Conservation (phyloP, 2,113 vertebrate species). For the Lynx canadensis region DNA sequence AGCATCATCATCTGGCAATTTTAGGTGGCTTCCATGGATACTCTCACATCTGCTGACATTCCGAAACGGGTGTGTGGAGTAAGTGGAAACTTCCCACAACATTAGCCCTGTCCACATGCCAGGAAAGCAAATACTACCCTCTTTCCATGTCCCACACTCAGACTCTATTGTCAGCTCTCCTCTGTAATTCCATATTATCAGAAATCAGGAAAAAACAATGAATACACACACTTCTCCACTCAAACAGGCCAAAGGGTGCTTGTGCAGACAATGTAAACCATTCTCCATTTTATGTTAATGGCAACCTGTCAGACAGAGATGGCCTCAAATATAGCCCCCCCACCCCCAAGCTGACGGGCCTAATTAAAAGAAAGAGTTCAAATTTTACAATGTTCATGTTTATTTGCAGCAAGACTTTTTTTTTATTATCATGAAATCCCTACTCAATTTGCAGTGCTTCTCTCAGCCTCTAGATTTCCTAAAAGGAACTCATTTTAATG, state of each 20-base stretch:
- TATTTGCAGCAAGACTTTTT: not conserved
- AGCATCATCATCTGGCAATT: not conserved
- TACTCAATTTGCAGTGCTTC: conserved; percentile 19
- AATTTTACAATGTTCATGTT: conserved; percentile 28
- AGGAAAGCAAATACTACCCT: not conserved
- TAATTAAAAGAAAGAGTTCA: conserved; percentile 18
- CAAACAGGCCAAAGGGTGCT: not conserved
- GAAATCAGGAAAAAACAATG: not conserved
- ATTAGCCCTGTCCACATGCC: not conserved
- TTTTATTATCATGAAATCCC: conserved; percentile 37
- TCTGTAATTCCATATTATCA: not conserved
- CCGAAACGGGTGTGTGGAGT: not conserved
- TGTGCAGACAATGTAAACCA: not conserved
- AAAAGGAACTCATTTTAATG: conserved; percentile 19
- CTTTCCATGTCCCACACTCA: not conserved
- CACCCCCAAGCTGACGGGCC: not conserved
- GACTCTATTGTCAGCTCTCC: not conserved
- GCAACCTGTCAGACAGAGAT: not conserved
- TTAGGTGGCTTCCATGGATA: not conserved
- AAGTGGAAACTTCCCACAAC: not conserved
- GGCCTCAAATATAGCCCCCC: not conserved
- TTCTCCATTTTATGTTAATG: not conserved
- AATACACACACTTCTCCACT: not conserved
- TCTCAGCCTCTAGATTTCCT: conserved; percentile 34
- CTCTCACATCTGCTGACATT: not conserved